Base-by-base conservation (phyloP, 2,888 invertebrate genomes). In the Nemotelus nigrinus region DNA sequence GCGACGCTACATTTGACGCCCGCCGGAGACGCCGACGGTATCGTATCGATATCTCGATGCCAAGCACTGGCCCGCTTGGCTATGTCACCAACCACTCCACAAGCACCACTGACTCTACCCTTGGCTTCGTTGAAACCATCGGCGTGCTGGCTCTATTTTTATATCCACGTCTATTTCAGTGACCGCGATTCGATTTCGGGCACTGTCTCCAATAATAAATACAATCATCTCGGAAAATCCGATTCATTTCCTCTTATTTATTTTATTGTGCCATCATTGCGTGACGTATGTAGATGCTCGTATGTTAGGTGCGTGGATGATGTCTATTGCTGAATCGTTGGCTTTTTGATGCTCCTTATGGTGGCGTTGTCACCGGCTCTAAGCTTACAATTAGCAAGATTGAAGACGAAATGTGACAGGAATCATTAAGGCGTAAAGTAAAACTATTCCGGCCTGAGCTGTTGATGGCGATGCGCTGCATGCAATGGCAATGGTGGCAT, bases 91-190 rank as follows among this genome's bases (percentile, higher is more conserved):
- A 41, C 68, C 53, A 3, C 68, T 41, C 39, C 50, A 48, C 41
- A 43, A 39, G 55, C 53, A 43, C 43, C 43, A 53, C 10, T 8
- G 6, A 7, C 53, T 6, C 53, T 8, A 6, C 6, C 10, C 53
- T 8, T 63, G 63, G 41, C 63, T 43, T 63, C 10, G 53, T 10
- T 8, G 53, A 53, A 6, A 53, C 53, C 6, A 53, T 25, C 57
- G 25, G 25, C 25, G 41, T 60, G 60, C 41, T 7, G 3, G 44
- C 44, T 53, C 70, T 55, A 55, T 70, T 70, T 70, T 70, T 70
- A 70, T 70, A 70, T 7, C 70, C 55, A 55, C 70, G 44, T 67
- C 67, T 67, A 55, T 70, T 55, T 70, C 70, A 70, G 70, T 70
- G 55, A 55, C 70, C 70, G 70, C 55, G 43, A 70, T 48, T 70